Base-by-base conservation (phyloP, 2,888 invertebrate genomes). In the Adela reaumurella region DNA sequence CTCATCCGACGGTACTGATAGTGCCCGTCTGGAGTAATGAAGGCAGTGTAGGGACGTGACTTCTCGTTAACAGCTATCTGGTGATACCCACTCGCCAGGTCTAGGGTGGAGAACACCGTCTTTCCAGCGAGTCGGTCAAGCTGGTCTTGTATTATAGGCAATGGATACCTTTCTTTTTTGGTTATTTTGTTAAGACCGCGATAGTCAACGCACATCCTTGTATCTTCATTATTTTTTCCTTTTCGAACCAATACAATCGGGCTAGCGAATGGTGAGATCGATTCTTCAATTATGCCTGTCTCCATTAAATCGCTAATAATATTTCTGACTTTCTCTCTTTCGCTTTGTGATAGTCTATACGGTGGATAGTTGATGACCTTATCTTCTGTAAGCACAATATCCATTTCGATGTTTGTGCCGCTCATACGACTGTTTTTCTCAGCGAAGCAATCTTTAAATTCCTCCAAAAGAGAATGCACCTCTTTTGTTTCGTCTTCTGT, bases 31-130 rank as follows among this genome's bases (percentile, higher is more conserved):
- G 58, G 59, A 0, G 59, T 60, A 0, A 63, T 54, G 49, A 65
- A 63, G 1, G 61, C 56, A 0, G 62, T 64, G 41, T 57, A 58
- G 43, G 19, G n/a, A n/a, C 51, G 48, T 19, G 59, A 56, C 6
- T 49, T 47, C 19, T 57, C 46, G 10, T 57, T 50, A 16, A 67
- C 49, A 3, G 55, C 54, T 0, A 67, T 58, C 48, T 67, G 65
- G 42, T 65, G 65, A 51, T 63, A 64, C 0, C 62, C 62, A 17
- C 61, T 62, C 3, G 57, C 56, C 2, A 66, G 46, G 46, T 62
- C 61, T 3, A 63, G 50, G 6, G 59, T 57, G 3, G 54, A 61
- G 43, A 62, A 64, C 41, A 52, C 58, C 10, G 46, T 55, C 6
- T 59, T 58, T 4, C 58, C 57, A 45, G 57, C 55, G 2, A 63